phyloP scores from a whole-genome alignment of 2,888 invertebrate genomes.

The Cryptocephalus moraei region DNA sequence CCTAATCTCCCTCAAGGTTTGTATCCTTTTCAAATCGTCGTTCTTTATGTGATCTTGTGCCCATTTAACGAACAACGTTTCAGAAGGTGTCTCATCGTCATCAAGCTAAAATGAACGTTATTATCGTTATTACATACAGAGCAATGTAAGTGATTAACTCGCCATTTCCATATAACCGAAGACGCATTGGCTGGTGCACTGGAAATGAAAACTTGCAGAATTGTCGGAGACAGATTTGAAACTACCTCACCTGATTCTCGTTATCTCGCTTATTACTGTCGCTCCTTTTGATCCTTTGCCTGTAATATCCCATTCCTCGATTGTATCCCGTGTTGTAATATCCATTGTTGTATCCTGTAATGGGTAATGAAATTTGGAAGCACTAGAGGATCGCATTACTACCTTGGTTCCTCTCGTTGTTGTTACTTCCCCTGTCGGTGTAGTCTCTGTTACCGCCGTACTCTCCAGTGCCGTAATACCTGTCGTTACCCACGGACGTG shows the following conservation, averaged over 20 bases:
- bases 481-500: background rate
- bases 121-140: background rate
- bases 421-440: background rate
- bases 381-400: background rate
- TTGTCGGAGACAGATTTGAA: background rate
- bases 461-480: background rate
- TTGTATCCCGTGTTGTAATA: constrained; percentile 1
- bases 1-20: constrained; percentile 29
- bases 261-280: constrained; percentile 4
- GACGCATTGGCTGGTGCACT: constrained; percentile 35
- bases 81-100: constrained; percentile 34
- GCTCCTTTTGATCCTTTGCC: constrained; percentile 2
- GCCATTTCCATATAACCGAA: constrained; percentile 35
- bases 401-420: background rate
- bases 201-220: constrained; percentile 13
- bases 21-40: constrained; percentile 30
- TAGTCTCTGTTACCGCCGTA: background rate
- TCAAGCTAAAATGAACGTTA: constrained; percentile 27
- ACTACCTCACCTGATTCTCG: constrained; percentile 5
- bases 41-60: constrained; percentile 30
- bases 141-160: constrained; percentile 8
- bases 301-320: background rate
- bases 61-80: constrained; percentile 35
- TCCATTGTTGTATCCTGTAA: constrained; percentile 2
- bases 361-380: background rate